phyloP scores from a whole-genome alignment of 2,888 invertebrate species.

The Spisula subtruncata region DNA sequence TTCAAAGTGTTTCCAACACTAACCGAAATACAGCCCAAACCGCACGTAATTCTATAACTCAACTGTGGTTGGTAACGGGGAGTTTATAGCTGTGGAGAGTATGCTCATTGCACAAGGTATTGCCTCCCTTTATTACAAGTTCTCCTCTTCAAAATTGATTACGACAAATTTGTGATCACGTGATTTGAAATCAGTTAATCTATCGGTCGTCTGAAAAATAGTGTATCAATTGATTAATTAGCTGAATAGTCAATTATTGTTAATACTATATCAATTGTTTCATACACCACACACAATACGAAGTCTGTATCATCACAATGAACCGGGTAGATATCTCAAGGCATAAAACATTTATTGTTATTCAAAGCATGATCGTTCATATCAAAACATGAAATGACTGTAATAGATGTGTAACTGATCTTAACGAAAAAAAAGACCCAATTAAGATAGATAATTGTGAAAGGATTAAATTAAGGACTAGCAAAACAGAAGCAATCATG shows the following conservation, averaged over 20 bases:
- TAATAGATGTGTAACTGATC: neutral
- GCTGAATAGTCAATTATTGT: neutral
- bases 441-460: neutral
- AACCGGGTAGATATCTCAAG: neutral
- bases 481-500: neutral
- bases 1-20: too few relatives aligned
- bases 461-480: neutral
- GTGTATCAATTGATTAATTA: slow-evolving; percentile 14
- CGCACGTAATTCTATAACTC: too few relatives aligned
- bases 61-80: too few relatives aligned
- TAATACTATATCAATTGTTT: neutral
- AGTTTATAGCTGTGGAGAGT: too few relatives aligned
- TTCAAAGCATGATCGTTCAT: neutral
- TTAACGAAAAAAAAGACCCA: neutral
- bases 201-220: neutral
- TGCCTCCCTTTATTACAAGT: too few relatives aligned
- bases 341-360: neutral
- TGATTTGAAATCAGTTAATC: neutral
- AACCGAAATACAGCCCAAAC: too few relatives aligned
- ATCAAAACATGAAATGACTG: neutral
- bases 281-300: neutral
- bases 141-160: too few relatives aligned
- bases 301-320: neutral
- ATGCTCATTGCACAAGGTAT: too few relatives aligned
- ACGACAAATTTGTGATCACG: neutral